A percentile compares a stretch with the other conserved stretches of the same genome.
Conservation (phyloP, 2,113 vertebrate species). For the Ceyx margarethae region DNA sequence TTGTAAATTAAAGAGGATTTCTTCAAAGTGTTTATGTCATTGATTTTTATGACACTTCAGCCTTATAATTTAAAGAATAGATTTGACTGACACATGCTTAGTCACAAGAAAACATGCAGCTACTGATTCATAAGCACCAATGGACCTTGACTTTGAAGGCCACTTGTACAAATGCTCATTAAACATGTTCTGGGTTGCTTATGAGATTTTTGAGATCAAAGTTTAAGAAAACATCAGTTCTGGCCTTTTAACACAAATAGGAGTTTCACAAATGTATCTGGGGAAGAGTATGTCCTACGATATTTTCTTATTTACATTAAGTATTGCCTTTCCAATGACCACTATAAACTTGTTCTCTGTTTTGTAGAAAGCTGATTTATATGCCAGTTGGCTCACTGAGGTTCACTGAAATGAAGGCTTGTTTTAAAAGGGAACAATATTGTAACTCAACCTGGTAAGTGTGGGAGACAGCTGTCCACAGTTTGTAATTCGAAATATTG, state of each 20-base stretch:
- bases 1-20: not conserved
- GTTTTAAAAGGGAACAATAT: slow-evolving; percentile 11
- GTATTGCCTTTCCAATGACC: not conserved
- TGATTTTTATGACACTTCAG: not conserved
- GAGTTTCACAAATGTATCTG: not conserved
- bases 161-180: not conserved
- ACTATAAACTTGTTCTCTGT: not conserved
- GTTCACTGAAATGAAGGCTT: slow-evolving; percentile 11
- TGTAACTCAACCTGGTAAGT: slow-evolving; percentile 17
- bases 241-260: not conserved
- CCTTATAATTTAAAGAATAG: not conserved
- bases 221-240: not conserved
- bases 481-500: slow-evolving; percentile 42
- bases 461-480: slow-evolving; percentile 49
- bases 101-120: not conserved
- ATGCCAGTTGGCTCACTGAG: not conserved
- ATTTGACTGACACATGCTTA: not conserved
- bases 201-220: not conserved
- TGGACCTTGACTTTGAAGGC: not conserved
- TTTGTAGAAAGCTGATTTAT: slow-evolving; percentile 29
- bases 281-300: not conserved
- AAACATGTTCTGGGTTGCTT: not conserved
- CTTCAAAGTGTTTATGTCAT: not conserved
- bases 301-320: not conserved
- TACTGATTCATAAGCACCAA: not conserved